Evolutionary conservation across 2,888 invertebrate species (phyloP).

Genomic region (Cepaea hortensis): DNA sequence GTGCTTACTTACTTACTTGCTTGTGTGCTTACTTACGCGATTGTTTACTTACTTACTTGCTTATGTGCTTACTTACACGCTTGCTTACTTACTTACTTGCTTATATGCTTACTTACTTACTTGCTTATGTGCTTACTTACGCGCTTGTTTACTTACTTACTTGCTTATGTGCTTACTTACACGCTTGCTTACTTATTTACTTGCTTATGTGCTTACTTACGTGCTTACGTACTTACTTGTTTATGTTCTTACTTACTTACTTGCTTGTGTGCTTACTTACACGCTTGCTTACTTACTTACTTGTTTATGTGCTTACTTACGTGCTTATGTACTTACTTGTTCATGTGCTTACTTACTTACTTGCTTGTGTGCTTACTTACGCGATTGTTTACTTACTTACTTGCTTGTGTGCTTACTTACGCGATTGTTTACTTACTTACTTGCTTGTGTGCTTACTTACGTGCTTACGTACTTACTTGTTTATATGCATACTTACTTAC

Average conservation of each 20-base stretch:
- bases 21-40: no score
- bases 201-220: neutral
- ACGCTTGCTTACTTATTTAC: neutral
- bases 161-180: no score
- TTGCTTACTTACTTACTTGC: neutral
- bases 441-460: no score
- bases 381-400: neutral
- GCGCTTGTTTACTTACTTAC: no score
- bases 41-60: neutral
- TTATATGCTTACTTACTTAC: no score
- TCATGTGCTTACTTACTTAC: neutral
- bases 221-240: no score
- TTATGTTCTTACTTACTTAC: no score
- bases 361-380: neutral
- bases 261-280: no score
- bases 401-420: neutral
- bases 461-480: neutral
- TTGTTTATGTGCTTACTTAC: neutral
- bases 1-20: no score
- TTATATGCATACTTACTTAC: neutral
- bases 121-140: no score
- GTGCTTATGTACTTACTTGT: neutral
- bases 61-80: neutral
- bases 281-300: neutral
- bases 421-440: neutral